These are phyloP conservation scores for Megaleporinus macrocephalus DNA, from an alignment of 2,113 vertebrate species.

Conservation along the genomic window DNA sequence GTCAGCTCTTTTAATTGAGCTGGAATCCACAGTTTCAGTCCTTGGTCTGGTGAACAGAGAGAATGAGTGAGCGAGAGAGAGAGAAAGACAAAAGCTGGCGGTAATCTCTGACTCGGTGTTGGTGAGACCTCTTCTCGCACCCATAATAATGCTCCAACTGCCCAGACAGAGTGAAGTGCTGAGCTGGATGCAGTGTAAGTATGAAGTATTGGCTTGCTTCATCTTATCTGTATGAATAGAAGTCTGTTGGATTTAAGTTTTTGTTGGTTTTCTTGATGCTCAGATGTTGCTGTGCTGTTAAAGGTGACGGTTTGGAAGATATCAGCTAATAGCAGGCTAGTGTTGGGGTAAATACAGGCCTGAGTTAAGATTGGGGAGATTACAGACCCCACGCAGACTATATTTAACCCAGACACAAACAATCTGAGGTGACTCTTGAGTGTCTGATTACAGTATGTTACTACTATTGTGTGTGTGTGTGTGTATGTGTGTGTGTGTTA, in stretches of 20 bases:
- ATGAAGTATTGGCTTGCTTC: background rate
- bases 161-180: background rate
- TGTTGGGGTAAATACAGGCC: slow-evolving; percentile 28
- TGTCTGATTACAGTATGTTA: slow-evolving; percentile 36
- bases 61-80: slow-evolving; percentile 50
- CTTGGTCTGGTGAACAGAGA: slow-evolving; percentile 37
- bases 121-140: slow-evolving; percentile 58
- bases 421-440: slow-evolving; percentile 3
- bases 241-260: too few relatives aligned
- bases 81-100: slow-evolving; percentile 54
- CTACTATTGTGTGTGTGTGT: background rate
- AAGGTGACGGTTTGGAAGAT: background rate
- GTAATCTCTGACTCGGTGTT: slow-evolving; percentile 70
- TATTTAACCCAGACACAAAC: slow-evolving; percentile 37
- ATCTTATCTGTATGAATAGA: too few relatives aligned
- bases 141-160: slow-evolving; percentile 55
- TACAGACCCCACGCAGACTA: slow-evolving; percentile 48
- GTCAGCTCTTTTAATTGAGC: background rate
- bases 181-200: background rate
- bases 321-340: slow-evolving; percentile 21
- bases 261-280: background rate
- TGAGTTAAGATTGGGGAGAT: slow-evolving; percentile 37
- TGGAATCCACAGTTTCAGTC: slow-evolving; percentile 6
- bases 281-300: background rate
- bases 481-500: slow-evolving; percentile 1